Evolutionary conservation across 1,140 invertebrate genomes (phyloP).

Genomic region (Ectropis grisescens): DNA sequence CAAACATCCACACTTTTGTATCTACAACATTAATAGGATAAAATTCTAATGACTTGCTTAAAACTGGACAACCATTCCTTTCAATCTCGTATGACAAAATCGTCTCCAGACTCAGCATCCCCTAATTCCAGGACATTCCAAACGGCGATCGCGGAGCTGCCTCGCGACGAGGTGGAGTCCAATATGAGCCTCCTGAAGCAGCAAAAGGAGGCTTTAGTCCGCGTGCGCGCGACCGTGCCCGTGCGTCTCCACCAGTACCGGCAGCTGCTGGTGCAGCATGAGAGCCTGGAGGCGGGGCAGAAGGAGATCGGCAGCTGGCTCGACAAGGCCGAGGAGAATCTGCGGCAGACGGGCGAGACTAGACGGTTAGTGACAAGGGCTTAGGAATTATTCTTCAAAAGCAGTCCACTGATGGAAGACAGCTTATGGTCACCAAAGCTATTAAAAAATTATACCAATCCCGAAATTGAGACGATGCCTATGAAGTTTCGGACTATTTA

Average conservation of each 20-base stretch:
- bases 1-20: too few relatives aligned
- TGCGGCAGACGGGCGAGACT: slow-evolving; percentile 53
- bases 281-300: slow-evolving; percentile 89
- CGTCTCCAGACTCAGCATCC: too few relatives aligned
- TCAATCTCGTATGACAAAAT: too few relatives aligned
- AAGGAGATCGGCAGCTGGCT: slow-evolving; percentile 89
- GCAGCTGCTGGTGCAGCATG: slow-evolving; percentile 90
- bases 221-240: slow-evolving; percentile 84
- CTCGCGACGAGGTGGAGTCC: slow-evolving; percentile 88
- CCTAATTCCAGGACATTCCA: slow-evolving; percentile 89
- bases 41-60: too few relatives aligned
- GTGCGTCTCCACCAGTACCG: slow-evolving; percentile 84
- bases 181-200: slow-evolving; percentile 93
- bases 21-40: too few relatives aligned
- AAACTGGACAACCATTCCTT: too few relatives aligned
- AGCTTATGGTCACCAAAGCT: too few relatives aligned
- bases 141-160: slow-evolving; percentile 89
- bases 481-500: too few relatives aligned
- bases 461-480: too few relatives aligned
- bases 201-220: slow-evolving; percentile 89
- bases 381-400: too few relatives aligned
- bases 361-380: slow-evolving; percentile 35
- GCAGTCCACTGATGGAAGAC: too few relatives aligned
- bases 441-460: too few relatives aligned
- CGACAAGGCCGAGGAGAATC: slow-evolving; percentile 82